Evolutionary conservation across 2,797 vertebrate genomes (phyloP), one percentile per base, ranked within the genome.

Genomic region (Anisognathus igniventris): DNA sequence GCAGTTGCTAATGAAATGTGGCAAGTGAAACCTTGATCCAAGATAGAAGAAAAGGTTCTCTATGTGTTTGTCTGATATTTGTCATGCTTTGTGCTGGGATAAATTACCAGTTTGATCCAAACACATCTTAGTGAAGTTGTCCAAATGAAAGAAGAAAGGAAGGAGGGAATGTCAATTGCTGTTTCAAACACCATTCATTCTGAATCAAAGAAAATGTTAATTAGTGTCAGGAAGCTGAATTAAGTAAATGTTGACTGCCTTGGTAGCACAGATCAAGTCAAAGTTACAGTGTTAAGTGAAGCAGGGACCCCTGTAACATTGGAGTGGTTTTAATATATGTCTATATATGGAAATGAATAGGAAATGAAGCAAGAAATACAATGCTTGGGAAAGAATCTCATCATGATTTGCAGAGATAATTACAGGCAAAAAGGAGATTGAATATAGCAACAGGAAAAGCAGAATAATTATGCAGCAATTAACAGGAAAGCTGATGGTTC

Each of bases 381-480:
- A 58, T 92, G 31, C 86, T 96, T 96, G 40, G 35, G 71, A 90
- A 81, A 94, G 18, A 91, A 96, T 88, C 87, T 95, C 9, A 2
- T 77, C 88, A 86, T 96, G 78, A 96, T 97, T 92, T 96, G 62
- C 91, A 96, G 93, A 95, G 90, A 95, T 96, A 97, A 97, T 97
- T 97, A 78, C 60, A 88, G 77, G 40, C 75, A 80, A 67, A 86
- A 94, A 95, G 83, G 93, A 86, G 94, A 91, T 81, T 93, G 77
- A 96, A 86, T 92, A 74, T 88, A 96, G 92, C 76, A 94, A 94
- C 78, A 95, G 92, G 73, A 96, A 96, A 50, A 96, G 91, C 66
- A 93, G 89, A 96, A 91, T 95, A 97, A 97, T 96, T 97, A 91
- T 79, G 70, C 68, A 66, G 94, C 94, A 96, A 97, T 98, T 97